phyloP scores from a whole-genome alignment of 2,113 vertebrate genomes.

The Gorsachius goisagi region DNA sequence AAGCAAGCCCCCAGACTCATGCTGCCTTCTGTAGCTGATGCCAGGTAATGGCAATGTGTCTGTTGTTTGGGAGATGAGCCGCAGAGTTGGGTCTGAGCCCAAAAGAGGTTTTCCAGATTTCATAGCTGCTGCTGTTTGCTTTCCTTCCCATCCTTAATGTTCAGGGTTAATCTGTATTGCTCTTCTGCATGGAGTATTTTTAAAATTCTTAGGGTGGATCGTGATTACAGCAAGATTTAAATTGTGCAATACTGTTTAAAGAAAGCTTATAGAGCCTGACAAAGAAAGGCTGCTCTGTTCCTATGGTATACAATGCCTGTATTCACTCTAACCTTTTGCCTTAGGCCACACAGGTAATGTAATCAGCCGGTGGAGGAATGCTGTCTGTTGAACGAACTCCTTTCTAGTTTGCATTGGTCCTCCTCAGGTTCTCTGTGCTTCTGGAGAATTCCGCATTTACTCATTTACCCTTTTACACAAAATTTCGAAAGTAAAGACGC shows the following conservation, averaged over 20 bases:
- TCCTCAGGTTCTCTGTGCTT: background rate
- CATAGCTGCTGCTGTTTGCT: background rate
- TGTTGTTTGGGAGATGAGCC: background rate
- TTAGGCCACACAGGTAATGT: conserved; percentile 41
- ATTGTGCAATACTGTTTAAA: background rate
- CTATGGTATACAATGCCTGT: background rate
- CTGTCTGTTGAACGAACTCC: background rate
- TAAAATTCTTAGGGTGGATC: background rate
- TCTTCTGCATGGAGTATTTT: background rate
- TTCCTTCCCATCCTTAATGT: background rate
- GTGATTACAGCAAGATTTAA: background rate
- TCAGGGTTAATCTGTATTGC: background rate
- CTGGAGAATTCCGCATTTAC: background rate
- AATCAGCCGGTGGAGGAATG: background rate
- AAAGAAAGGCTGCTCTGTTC: conserved; percentile 50
- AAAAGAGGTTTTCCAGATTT: background rate
- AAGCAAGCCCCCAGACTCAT: background rate
- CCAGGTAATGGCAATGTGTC: accelerated
- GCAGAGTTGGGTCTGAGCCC: background rate
- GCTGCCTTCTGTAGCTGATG: background rate
- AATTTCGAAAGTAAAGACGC: background rate
- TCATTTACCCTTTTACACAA: background rate
- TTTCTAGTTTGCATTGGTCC: background rate
- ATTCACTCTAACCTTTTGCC: conserved; percentile 25
- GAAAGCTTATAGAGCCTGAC: background rate